phyloP scores from a whole-genome alignment of 53 echinoderm and acorn worm genomes.

The Crossaster papposus region DNA sequence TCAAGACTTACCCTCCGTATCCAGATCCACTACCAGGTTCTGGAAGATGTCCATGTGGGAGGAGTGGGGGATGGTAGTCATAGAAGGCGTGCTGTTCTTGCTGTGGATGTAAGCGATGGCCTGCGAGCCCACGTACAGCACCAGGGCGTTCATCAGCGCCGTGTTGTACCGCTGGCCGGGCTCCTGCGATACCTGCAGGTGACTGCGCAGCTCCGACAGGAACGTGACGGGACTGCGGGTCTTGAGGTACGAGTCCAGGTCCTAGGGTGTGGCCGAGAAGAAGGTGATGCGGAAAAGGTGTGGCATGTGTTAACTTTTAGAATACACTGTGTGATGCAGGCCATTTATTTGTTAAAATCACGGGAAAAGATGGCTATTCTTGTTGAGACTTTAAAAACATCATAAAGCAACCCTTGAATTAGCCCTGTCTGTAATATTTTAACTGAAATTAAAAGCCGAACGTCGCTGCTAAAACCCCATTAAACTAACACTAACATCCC shows the following conservation, averaged over 20 bases:
- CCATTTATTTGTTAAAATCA: no score
- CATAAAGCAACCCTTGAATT: no score
- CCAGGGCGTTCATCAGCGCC: conserved; percentile 97
- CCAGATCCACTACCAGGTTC: conserved; percentile 94
- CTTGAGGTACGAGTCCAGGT: conserved; percentile 98
- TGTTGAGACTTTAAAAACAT: no score
- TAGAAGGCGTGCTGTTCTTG: conserved; percentile 97
- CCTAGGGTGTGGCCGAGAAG: conserved; percentile 56
- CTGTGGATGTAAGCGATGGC: conserved; percentile 99
- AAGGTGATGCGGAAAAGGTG: not conserved
- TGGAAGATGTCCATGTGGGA: conserved; percentile 99
- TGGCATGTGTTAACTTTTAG: not conserved
- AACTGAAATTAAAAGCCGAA: no score
- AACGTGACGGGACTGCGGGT: conserved; percentile 96
- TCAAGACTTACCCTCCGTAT: conserved; percentile 83
- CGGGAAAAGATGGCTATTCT: no score
- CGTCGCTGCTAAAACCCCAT: no score
- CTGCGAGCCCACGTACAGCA: conserved; percentile 97
- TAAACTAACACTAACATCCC: no score
- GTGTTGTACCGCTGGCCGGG: conserved; percentile 94
- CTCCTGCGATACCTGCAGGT: conserved; percentile 96
- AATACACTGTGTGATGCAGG: not conserved
- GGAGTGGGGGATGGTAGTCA: conserved; percentile 98
- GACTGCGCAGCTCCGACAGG: conserved; percentile 93
- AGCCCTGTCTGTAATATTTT: no score